Evolutionary conservation across 2,888 invertebrate species (phyloP).

Genomic region (Metellina segmentata): DNA sequence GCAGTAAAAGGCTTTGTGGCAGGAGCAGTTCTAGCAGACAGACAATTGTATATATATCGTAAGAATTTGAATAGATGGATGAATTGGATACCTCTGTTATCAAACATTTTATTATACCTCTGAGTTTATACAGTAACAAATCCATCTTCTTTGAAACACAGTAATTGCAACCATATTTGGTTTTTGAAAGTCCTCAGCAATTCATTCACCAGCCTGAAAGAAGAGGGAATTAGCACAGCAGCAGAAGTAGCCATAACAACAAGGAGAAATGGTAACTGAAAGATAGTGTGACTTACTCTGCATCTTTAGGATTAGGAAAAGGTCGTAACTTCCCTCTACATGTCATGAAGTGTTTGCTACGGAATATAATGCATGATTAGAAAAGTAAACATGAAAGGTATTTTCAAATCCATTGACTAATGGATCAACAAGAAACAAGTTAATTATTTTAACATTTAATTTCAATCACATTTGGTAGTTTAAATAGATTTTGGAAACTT

Average conservation of each 20-base stretch:
- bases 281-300: conserved; percentile 79
- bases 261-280: neutral
- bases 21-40: no score
- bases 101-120: conserved; percentile 11
- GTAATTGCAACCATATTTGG: conserved; percentile 81
- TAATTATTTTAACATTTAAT: no score
- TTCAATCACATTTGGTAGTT: no score
- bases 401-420: neutral
- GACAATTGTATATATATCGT: no score
- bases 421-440: neutral
- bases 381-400: neutral
- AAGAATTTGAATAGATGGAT: no score
- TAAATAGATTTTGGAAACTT: no score
- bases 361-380: conserved; percentile 78
- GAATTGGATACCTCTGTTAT: no score
- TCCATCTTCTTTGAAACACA: conserved; percentile 80
- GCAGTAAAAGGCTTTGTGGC: no score
- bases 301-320: conserved; percentile 79
- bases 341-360: conserved; percentile 87
- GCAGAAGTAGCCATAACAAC: no score
- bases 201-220: conserved; percentile 80
- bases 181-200: conserved; percentile 80
- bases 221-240: no score
- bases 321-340: conserved; percentile 82
- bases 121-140: conserved; percentile 68